These are phyloP conservation scores for Anoplius nigerrimus DNA, from an alignment of 2,888 invertebrate species.

Conservation along the genomic window DNA sequence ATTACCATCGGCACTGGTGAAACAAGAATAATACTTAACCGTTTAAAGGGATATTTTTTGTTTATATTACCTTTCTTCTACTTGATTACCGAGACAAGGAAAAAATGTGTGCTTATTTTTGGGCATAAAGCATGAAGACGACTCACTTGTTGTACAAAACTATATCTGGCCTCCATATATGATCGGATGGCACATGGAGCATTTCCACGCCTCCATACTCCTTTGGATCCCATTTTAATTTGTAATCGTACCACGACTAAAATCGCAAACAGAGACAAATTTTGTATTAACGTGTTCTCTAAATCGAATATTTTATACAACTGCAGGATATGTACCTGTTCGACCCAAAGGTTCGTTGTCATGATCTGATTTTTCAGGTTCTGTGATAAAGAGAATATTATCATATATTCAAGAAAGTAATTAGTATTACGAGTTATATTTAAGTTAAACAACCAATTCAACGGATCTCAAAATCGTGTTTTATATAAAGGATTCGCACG, in stretches of 20 bases:
- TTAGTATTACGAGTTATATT: neutral
- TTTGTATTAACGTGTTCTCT: conserved; percentile 5
- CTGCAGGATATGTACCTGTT: conserved; percentile 76
- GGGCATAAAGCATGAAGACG: neutral
- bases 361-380: conserved; percentile 83
- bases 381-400: conserved; percentile 72
- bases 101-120: conserved; percentile 10
- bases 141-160: conserved; percentile 89
- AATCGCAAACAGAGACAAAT: conserved; percentile 56
- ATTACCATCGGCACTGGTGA: conserved; percentile 86
- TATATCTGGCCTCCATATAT: conserved; percentile 90
- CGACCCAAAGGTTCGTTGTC: conserved; percentile 82
- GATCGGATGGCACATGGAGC: conserved; percentile 90
- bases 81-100: conserved; percentile 14
- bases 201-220: conserved; percentile 91
- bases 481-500: too few species aligned
- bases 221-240: conserved; percentile 89
- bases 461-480: too few species aligned
- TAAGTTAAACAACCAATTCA: neutral
- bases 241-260: conserved; percentile 91
- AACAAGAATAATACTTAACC: conserved; percentile 27
- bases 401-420: conserved; percentile 16
- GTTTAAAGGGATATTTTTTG: neutral
- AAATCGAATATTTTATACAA: neutral
- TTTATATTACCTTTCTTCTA: too few species aligned